Conservation (phyloP, 2,797 vertebrate species). For the Enteromius viviparus region DNA sequence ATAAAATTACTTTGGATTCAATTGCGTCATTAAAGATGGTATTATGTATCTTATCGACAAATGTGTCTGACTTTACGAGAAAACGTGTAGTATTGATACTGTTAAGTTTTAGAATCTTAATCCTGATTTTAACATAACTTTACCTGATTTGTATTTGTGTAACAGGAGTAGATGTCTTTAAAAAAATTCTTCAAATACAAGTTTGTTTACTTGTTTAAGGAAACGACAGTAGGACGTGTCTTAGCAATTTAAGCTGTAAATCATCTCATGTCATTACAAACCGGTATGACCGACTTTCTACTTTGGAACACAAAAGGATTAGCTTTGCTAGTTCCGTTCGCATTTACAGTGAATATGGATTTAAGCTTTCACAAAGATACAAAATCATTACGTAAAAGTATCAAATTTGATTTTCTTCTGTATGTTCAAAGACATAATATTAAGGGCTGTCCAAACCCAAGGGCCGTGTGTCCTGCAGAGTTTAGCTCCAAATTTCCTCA, state of each 20-base stretch:
- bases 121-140: neutral
- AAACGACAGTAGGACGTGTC: neutral
- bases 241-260: neutral
- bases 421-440: neutral
- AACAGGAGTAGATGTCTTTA: neutral
- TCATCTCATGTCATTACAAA: neutral
- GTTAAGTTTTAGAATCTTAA: neutral
- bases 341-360: neutral
- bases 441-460: too few species aligned
- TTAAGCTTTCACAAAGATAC: neutral
- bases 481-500: too few species aligned
- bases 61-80: neutral
- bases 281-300: neutral
- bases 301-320: conserved; percentile 1
- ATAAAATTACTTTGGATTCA: conserved; percentile 50
- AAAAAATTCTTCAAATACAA: neutral
- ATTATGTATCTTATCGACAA: neutral
- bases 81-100: neutral
- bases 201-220: neutral
- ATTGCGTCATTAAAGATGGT: neutral
- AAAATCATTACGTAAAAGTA: neutral
- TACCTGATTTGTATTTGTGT: neutral
- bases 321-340: neutral
- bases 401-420: neutral
- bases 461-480: too few species aligned